Base-by-base conservation (phyloP, 2,113 vertebrate species). In the Ovis aries region DNA sequence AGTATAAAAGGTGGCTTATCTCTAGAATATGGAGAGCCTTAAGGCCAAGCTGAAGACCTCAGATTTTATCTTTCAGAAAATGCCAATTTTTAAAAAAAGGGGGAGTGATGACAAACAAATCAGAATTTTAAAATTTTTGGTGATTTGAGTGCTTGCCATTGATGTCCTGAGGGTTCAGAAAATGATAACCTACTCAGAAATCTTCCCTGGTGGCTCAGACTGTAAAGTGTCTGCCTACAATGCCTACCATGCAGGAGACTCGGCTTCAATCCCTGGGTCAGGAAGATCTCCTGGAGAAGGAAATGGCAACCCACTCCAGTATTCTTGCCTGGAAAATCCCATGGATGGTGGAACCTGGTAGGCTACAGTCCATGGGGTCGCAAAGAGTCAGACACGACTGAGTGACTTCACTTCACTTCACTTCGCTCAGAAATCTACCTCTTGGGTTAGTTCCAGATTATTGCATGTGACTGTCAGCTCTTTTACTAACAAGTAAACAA, bases 401-500 rank as follows among this genome's bases (percentile, higher is more conserved):
- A 60, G 29, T 2, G 2, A 60, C 59, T 60, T 60, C 59, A 60
- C 59, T 57, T 55, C 19, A 55, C 53, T 59, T 60, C 59, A 31
- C 23, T 57, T 57, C 3, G 8, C 19, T 90, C 19, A 88, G 31
- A 96, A 92, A 67, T 93, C 43, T 92, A 67, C 6, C 40, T 83
- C 95, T 90, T 94, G 53, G 6, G 14, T 96, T 85, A 19, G 36
- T 85, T 95, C 90, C 55, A 92, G 52, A 80, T 93, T 81, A 74
- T 52, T 81, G 10, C 64, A 86, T 86, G 48, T 94, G 93, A 94
- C 43, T 89, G 19, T 97, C 71, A 88, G 33, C 40, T 91, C 36
- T 74, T 74, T 95, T 92, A 81, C 3, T 94, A 91, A 85, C 82
- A 93, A 97, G 36, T 14, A 85, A 96, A 95, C 85, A 88, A 48